Percentiles rank a stretch among this genome's conserved stretches.
These are phyloP conservation scores for Alentia gelatinosa DNA, from an alignment of 2,888 invertebrate genomes.

Conservation along the genomic window DNA sequence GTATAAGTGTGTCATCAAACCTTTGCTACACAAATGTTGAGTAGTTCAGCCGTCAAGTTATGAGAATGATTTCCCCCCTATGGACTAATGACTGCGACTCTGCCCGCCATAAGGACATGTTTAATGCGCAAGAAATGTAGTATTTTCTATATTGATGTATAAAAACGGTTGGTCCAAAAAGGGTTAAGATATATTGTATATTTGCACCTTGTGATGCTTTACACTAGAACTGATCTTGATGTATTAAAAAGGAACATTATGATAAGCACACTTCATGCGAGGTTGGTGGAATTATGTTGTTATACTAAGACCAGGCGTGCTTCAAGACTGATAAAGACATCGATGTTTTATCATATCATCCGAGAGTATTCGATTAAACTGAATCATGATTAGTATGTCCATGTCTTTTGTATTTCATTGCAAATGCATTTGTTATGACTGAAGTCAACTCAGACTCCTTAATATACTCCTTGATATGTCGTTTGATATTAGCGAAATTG, in stretches of 20 bases:
- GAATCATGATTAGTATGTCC: constrained; percentile 14
- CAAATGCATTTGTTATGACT: not conserved
- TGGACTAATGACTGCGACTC: not conserved
- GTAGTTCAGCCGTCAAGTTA: not conserved
- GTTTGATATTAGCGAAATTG: too few relatives aligned
- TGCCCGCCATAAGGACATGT: not conserved
- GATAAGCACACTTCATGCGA: constrained; percentile 5
- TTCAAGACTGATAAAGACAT: constrained; percentile 12
- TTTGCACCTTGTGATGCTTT: constrained; percentile 4
- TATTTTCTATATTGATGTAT: constrained; percentile 22
- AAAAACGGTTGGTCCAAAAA: not conserved
- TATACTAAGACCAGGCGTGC: not conserved
- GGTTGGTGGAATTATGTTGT: not conserved
- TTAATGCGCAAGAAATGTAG: not conserved
- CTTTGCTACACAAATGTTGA: not conserved
- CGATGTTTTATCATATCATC: constrained; percentile 46
- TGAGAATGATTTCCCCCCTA: not conserved
- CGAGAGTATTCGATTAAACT: constrained; percentile 34
- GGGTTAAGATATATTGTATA: not conserved
- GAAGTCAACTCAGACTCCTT: too few relatives aligned
- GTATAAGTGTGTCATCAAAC: not conserved
- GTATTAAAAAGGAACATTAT: not conserved
- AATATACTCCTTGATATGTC: too few relatives aligned
- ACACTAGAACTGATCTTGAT: not conserved
- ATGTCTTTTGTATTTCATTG: not conserved